Base-by-base conservation (phyloP, 1,140 invertebrate species). In the Dinothrombium tinctorium region DNA sequence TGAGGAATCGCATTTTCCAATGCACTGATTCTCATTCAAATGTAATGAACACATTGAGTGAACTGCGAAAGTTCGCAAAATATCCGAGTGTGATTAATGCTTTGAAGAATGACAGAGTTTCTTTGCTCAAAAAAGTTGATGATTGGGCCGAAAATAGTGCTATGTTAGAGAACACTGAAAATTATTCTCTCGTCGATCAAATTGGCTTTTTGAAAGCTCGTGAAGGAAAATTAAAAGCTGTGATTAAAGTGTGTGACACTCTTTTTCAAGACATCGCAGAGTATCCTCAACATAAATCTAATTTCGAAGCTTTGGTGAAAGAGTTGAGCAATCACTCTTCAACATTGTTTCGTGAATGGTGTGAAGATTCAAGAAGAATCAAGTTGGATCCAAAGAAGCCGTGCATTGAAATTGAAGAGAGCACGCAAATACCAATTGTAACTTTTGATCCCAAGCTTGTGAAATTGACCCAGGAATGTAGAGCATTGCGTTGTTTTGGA, bases 361-460 rank as follows among this genome's bases (percentile, higher is more conserved):
- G 33, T 26, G 12, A 15, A 7, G 14, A 17, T 31, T 21, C 19
- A 3, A n/a, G n/a, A 12, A 8, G 14, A 17, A 19, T 40, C 14
- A 17, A 33, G 17, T 24, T 39, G 7, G 33, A 46, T 24, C 6
- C 22, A 14, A 4, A 37, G 7, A 15, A 19, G 26, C 45, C 19
- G 14, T 46, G 45, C 24, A 46, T 46, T 20, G 21, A 22, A 1
- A 40, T 43, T 29, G 45, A 46, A 35, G 7, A 14, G n/a, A 4
- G 20, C 8, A 17, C 39, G 6, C 45, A 46, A 40, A n/a, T 44
- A 9, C 45, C 45, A 15, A 3, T 29, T 15, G 39, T 46, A 9
- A 46, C 45, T 3, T 46, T 43, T 36, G 33, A 36, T 20, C 28
- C 19, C 9, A 4, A 28, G 17, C 7, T 46, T 9, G 41, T 45